phyloP scores from a whole-genome alignment of 1,140 invertebrate species.

The Thaumetopoea pityocampa region DNA sequence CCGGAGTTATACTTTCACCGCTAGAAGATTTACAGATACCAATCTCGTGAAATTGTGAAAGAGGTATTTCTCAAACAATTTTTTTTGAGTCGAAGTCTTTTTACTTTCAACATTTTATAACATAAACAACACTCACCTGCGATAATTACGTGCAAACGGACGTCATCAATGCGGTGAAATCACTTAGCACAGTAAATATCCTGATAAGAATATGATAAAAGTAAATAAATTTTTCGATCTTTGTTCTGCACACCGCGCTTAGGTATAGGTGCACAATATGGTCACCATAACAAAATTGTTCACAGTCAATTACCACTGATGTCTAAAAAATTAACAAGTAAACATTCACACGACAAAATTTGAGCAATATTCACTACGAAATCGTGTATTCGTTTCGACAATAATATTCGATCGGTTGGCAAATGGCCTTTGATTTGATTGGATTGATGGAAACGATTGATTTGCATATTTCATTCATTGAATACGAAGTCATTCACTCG shows the following conservation, averaged over 20 bases:
- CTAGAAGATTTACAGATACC: too few species aligned
- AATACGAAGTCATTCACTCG: too few species aligned
- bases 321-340: constrained; percentile 26
- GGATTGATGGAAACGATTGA: constrained; percentile 43
- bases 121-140: constrained; percentile 36
- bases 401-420: constrained; percentile 21
- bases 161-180: constrained; percentile 32
- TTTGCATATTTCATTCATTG: constrained; percentile 25
- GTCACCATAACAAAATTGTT: constrained; percentile 24
- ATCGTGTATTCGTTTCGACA: constrained; percentile 17
- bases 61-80: too few species aligned
- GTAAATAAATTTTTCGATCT: constrained; percentile 26
- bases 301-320: constrained; percentile 19
- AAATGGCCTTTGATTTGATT: constrained; percentile 26
- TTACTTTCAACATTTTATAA: too few species aligned
- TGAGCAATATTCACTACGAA: constrained; percentile 18
- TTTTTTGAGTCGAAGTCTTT: too few species aligned
- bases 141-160: constrained; percentile 24
- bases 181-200: constrained; percentile 25
- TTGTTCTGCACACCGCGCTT: constrained; percentile 18
- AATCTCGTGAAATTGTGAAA: too few species aligned
- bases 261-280: constrained; percentile 28
- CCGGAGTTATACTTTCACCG: too few species aligned
- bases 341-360: constrained; percentile 21
- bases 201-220: constrained; percentile 41